These are phyloP conservation scores for Nematolebias whitei DNA, from an alignment of 2,113 vertebrate genomes.

Conservation along the genomic window DNA sequence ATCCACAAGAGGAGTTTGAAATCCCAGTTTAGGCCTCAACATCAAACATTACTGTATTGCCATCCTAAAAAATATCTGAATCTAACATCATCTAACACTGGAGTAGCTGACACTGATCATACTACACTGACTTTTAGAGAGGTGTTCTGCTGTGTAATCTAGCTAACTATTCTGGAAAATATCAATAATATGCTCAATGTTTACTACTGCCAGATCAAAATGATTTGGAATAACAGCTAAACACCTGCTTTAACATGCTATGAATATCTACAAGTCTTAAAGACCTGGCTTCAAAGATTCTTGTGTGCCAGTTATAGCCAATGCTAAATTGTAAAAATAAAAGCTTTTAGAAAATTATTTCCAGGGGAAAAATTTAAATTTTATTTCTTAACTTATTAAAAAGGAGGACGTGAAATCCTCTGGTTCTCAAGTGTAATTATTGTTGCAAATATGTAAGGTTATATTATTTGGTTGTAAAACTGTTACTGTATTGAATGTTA, in stretches of 20 bases:
- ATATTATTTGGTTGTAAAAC: constrained; percentile 76
- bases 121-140: constrained; percentile 53
- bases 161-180: constrained; percentile 62
- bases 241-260: constrained; percentile 60
- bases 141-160: constrained; percentile 54
- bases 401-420: constrained; percentile 48
- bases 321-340: constrained; percentile 67
- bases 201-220: constrained; percentile 63
- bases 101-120: constrained; percentile 70
- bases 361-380: constrained; percentile 50
- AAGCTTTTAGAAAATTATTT: constrained; percentile 50
- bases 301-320: constrained; percentile 64
- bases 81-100: constrained; percentile 65
- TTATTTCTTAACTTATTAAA: constrained; percentile 84
- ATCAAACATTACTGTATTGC: constrained; percentile 61
- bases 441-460: constrained; percentile 61
- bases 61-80: constrained; percentile 45
- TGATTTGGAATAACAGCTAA: constrained; percentile 56
- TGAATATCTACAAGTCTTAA: constrained; percentile 63
- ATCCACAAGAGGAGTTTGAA: constrained; percentile 49
- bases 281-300: constrained; percentile 55
- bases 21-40: constrained; percentile 49
- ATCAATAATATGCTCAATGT: constrained; percentile 59
- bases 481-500: constrained; percentile 80
- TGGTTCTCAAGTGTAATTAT: constrained; percentile 77